phyloP scores from a whole-genome alignment of 2,888 invertebrate species.

The Autographa gamma region DNA sequence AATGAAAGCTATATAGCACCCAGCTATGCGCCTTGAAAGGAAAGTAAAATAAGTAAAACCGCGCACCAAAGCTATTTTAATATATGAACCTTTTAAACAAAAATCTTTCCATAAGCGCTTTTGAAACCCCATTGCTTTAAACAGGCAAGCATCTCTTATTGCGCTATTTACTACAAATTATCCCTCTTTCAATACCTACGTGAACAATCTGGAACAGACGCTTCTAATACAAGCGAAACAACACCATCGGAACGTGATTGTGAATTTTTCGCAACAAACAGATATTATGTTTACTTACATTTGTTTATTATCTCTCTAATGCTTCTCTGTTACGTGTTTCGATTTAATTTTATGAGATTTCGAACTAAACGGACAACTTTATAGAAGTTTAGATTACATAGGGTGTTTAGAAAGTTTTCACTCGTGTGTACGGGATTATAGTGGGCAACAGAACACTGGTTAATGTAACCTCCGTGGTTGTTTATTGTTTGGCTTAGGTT shows the following conservation, averaged over 20 bases:
- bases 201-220: neutral
- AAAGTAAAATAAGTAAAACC: too few relatives aligned
- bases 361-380: slow-evolving; percentile 23
- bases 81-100: too few relatives aligned
- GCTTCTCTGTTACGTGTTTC: slow-evolving; percentile 40
- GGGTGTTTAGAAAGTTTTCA: slow-evolving; percentile 42
- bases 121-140: too few relatives aligned
- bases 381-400: slow-evolving; percentile 46
- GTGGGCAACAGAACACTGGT: slow-evolving; percentile 15
- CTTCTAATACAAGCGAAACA: neutral
- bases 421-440: slow-evolving; percentile 35
- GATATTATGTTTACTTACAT: slow-evolving; percentile 17
- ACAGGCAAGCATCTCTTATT: neutral
- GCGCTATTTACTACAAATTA: neutral
- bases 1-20: too few relatives aligned
- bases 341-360: slow-evolving; percentile 54
- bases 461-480: slow-evolving; percentile 8
- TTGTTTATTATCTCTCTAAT: slow-evolving; percentile 36
- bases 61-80: too few relatives aligned
- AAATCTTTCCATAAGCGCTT: too few relatives aligned
- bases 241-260: neutral
- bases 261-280: slow-evolving; percentile 8
- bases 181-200: neutral
- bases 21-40: too few relatives aligned
- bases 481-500: slow-evolving; percentile 3